phyloP scores from a whole-genome alignment of 92 coral and sea anemone species.

The Actinernus sp. region DNA sequence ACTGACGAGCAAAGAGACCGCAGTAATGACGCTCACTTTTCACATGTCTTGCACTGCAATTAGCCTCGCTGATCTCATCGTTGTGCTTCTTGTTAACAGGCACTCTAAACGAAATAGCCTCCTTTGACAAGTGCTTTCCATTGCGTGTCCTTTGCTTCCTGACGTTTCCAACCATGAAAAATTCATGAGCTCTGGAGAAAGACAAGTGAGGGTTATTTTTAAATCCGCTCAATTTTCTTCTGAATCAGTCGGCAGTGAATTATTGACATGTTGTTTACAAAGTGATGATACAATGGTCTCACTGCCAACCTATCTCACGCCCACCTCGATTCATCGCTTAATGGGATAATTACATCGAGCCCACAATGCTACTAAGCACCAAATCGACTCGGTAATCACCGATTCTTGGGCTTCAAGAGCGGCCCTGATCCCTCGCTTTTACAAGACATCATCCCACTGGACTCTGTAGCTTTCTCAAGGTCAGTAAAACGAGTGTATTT shows the following conservation, averaged over 20 bases:
- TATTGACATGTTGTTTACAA: slow-evolving; percentile 85
- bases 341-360: slow-evolving; percentile 58
- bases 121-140: too few species aligned
- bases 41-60: too few species aligned
- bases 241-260: slow-evolving; percentile 58
- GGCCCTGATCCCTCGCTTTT: too few species aligned
- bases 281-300: slow-evolving; percentile 69
- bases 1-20: too few species aligned
- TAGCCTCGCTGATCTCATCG: too few species aligned
- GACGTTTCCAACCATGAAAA: slow-evolving; percentile 10
- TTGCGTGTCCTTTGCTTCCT: slow-evolving; percentile 10
- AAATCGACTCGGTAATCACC: slow-evolving; percentile 5
- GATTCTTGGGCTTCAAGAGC: too few species aligned
- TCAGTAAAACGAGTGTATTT: slow-evolving; percentile 23
- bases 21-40: too few species aligned
- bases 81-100: too few species aligned
- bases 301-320: slow-evolving; percentile 64
- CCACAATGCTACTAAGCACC: slow-evolving; percentile 15
- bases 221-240: slow-evolving; percentile 58
- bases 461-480: slow-evolving; percentile 1
- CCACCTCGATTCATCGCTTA: slow-evolving; percentile 64
- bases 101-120: too few species aligned
- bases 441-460: too few species aligned
- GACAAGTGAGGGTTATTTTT: slow-evolving; percentile 55
- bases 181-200: slow-evolving; percentile 23